Percentiles rank a stretch among this genome's conserved stretches.
Evolutionary conservation across 2,797 vertebrate genomes (phyloP).

Genomic region (Pitangus sulphuratus): DNA sequence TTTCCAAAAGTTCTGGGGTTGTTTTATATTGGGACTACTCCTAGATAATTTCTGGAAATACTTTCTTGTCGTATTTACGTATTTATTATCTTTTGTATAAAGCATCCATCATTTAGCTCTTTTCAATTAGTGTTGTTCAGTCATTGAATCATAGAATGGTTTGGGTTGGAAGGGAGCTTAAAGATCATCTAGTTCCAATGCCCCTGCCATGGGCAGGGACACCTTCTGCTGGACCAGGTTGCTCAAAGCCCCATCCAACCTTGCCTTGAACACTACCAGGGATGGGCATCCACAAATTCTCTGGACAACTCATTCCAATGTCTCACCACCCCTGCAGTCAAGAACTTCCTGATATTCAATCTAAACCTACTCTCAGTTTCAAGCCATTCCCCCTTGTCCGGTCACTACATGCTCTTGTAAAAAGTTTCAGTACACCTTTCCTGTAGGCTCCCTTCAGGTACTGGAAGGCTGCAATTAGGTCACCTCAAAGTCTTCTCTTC

Average conservation of each 20-base stretch:
- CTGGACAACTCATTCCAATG: background rate
- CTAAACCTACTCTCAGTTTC: background rate
- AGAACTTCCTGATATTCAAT: background rate
- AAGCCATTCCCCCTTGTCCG: background rate
- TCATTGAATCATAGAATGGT: background rate
- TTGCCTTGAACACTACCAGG: background rate
- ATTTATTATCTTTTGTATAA: background rate
- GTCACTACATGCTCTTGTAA: background rate
- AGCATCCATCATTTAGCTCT: background rate
- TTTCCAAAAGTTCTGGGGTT: background rate
- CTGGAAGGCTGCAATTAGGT: background rate
- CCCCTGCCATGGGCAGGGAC: background rate
- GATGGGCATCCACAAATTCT: background rate
- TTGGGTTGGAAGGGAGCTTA: background rate
- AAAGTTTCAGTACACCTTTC: background rate
- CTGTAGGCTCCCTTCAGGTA: background rate
- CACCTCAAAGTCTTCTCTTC: background rate
- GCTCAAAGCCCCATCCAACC: background rate
- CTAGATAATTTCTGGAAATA: background rate
- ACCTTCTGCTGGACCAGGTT: background rate
- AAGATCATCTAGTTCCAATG: background rate
- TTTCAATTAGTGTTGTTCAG: background rate
- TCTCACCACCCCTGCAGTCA: no score
- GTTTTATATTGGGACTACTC: background rate
- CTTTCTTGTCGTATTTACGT: background rate